Conservation (phyloP, 1,140 invertebrate genomes). For the Pseudomyrmex flavicornis region DNA sequence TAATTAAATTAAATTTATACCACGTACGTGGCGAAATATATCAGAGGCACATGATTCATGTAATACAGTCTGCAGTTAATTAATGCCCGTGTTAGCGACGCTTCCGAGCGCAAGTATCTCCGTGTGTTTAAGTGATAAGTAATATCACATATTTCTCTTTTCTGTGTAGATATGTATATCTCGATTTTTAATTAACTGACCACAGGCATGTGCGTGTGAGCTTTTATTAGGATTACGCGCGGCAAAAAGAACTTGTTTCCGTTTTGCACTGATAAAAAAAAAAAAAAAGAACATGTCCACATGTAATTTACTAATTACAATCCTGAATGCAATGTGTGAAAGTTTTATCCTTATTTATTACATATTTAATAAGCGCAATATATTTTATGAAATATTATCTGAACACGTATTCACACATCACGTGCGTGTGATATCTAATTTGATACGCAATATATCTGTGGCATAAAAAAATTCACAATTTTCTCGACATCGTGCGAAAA, state of each 20-base stretch:
- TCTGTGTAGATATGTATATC: background rate
- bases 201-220: background rate
- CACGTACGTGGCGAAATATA: constrained; percentile 27
- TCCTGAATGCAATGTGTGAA: too few relatives aligned
- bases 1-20: constrained; percentile 60
- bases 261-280: background rate
- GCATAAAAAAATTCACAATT: too few relatives aligned
- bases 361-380: too few relatives aligned
- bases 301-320: constrained; percentile 34
- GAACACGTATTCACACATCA: too few relatives aligned
- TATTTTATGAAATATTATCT: too few relatives aligned
- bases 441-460: too few relatives aligned
- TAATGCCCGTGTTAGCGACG: constrained; percentile 44
- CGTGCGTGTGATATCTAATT: too few relatives aligned
- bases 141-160: constrained; percentile 29
- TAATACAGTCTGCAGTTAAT: constrained; percentile 54
- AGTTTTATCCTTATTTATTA: too few relatives aligned
- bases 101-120: constrained; percentile 16
- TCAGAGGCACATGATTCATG: constrained; percentile 41
- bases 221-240: constrained; percentile 18
- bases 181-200: constrained; percentile 50
- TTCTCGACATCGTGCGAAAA: background rate
- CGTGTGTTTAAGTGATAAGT: constrained; percentile 38
- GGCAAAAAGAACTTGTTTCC: background rate
- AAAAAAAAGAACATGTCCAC: background rate